These are phyloP conservation scores for Tetragonisca angustula DNA, from an alignment of 2,888 invertebrate genomes.

Conservation along the genomic window DNA sequence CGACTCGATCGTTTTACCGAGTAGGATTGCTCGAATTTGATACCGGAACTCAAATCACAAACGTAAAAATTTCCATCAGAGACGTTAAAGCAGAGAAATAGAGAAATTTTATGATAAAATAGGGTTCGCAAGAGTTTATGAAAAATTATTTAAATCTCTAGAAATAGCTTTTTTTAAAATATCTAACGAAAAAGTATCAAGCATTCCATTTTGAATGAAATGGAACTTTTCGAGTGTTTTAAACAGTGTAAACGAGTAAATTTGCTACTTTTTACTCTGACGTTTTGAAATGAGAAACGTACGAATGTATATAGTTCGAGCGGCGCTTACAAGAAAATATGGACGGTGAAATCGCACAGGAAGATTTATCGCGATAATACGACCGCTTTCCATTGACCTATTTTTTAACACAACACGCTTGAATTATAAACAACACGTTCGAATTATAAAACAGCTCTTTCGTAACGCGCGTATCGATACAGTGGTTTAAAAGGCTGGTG, in stretches of 20 bases:
- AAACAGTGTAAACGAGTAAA: no score
- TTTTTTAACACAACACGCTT: constrained; percentile 14
- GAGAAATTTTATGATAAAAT: no score
- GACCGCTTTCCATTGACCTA: constrained; percentile 26
- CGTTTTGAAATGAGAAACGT: not conserved
- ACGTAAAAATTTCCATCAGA: no score
- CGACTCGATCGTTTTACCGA: not conserved
- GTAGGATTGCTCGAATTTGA: not conserved
- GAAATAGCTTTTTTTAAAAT: no score
- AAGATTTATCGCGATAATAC: constrained; percentile 8
- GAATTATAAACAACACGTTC: no score
- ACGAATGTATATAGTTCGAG: not conserved
- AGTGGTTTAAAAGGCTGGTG: not conserved
- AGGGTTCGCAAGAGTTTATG: no score
- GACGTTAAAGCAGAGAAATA: no score
- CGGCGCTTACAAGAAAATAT: not conserved
- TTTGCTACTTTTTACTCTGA: no score
- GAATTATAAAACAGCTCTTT: not conserved
- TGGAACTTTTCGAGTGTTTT: no score
- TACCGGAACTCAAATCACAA: not conserved
- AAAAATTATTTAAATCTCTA: no score
- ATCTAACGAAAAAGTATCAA: no score
- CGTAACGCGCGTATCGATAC: not conserved
- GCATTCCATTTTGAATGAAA: no score
- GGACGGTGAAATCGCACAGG: not conserved